Evolutionary conservation across 92 coral and sea anemone genomes (phyloP), one percentile per base, ranked within the genome.

Genomic region (Porites divaricata): DNA sequence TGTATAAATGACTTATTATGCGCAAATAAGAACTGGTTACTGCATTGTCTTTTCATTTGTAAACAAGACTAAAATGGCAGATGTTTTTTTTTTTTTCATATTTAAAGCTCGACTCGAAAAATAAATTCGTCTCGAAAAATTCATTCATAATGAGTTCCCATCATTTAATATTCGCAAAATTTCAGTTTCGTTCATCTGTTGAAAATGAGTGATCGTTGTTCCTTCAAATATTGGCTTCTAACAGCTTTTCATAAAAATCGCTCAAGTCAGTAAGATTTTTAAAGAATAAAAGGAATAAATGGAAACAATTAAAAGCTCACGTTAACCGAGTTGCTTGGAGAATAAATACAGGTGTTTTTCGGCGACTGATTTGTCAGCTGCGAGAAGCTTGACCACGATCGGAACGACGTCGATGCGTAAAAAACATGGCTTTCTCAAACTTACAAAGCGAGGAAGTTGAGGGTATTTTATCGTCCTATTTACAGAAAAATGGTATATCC

Each of bases 261-360:
- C 59, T 15, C 10, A 54, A 54, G 16, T 54, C 14, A 8, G 59
- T 11, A 54, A 54, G 45, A 35, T 35, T 35, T 35, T 35, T 35
- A 35, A 35, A 35, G 7, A 35, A 35, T 35, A 35, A 35, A 54
- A 54, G 59, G 16, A 54, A 54, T 54, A 54, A 8, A 54, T 35
- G 59, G 10, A 54, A 54, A 54, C 12, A 11, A 15, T 54, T 54
- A 11, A 15, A 54, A 54, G 59, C 17, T 54, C 9, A 54, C 16
- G 16, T 54, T 54, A 54, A 70, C 54, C 51, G 68, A 57, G 13
- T 69, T 70, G 41, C 11, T 35, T 53, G 68, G 28, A 69, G 56
- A 80, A 68, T n/a, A 80, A 80, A 80, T 56, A 80, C 85, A 80
- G 85, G 85, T 80, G 85, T 70, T 80, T 76, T 76, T 79, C 12